Conservation (phyloP, 2,113 vertebrate genomes). For the Galeopterus variegatus region DNA sequence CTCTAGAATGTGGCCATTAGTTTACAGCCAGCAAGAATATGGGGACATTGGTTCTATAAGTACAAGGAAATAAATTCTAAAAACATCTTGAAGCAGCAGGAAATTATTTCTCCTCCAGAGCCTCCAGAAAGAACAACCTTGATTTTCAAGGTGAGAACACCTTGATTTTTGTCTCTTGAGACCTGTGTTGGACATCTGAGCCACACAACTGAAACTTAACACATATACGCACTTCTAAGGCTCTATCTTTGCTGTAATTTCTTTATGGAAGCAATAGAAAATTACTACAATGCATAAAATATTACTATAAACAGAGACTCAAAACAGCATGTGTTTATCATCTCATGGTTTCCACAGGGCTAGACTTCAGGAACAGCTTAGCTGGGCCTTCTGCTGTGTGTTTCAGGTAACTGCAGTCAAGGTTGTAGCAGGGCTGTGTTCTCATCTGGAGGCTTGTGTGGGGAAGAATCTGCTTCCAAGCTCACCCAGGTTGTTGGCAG, state of each 20-base stretch:
- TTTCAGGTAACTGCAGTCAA: too few species aligned
- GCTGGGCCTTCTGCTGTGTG: fast-evolving
- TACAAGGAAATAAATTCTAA: too few species aligned
- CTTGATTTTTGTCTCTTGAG: not conserved
- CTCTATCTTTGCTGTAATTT: too few species aligned
- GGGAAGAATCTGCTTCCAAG: not conserved
- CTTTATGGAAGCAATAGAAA: not conserved
- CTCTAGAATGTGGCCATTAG: not conserved
- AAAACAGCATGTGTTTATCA: fast-evolving
- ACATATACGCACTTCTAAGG: not conserved
- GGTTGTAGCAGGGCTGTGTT: fast-evolving
- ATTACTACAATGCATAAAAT: not conserved
- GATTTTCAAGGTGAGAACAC: not conserved
- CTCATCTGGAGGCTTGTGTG: not conserved
- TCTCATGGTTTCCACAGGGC: fast-evolving
- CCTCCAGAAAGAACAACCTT: not conserved
- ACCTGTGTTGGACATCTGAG: too few species aligned
- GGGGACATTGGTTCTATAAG: fast-evolving
- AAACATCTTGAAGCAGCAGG: fast-evolving
- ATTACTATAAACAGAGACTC: not conserved
- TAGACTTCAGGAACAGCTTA: too few species aligned
- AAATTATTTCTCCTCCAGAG: too few species aligned
- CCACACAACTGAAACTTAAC: not conserved
- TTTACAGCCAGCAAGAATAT: too few species aligned
- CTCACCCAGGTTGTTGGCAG: not conserved